These are phyloP conservation scores for Drosophila nr. perissopoda DNA, from an alignment of 2,888 invertebrate genomes.

Conservation along the genomic window DNA sequence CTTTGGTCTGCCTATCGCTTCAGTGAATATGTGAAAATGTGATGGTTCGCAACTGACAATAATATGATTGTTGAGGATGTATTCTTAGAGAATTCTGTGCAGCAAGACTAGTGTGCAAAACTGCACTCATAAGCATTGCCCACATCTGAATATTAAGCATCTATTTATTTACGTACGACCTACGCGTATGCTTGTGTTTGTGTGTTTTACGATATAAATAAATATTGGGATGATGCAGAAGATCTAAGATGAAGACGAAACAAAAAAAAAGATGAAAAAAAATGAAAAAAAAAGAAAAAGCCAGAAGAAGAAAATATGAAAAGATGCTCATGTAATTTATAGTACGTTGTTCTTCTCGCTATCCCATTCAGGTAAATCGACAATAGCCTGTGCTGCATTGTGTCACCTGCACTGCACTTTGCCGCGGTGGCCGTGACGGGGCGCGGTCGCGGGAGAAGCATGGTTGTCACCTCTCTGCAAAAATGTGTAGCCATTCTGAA, in stretches of 20 bases:
- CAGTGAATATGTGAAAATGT: background rate
- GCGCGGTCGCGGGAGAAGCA: background rate
- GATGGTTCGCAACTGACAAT: slow-evolving; percentile 33
- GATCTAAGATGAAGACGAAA: slow-evolving; percentile 10
- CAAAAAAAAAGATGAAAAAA: background rate
- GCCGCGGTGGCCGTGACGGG: background rate
- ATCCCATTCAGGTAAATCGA: slow-evolving; percentile 53
- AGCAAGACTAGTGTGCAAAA: slow-evolving; percentile 20
- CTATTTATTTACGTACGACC: slow-evolving; percentile 19
- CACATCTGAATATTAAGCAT: slow-evolving; percentile 17
- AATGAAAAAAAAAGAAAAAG: background rate
- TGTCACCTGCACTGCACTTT: slow-evolving; percentile 38
- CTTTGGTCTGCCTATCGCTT: background rate
- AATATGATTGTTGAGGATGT: slow-evolving; percentile 44
- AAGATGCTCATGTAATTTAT: slow-evolving; percentile 24
- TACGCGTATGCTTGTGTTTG: slow-evolving; percentile 9
- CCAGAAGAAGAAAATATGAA: slow-evolving; percentile 26
- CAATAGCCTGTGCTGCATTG: slow-evolving; percentile 39
- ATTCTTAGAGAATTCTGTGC: slow-evolving; percentile 12
- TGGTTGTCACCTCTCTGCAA: background rate
- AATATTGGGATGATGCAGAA: slow-evolving; percentile 14
- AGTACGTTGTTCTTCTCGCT: slow-evolving; percentile 42
- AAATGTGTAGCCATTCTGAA: slow-evolving; percentile 27
- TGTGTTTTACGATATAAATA: slow-evolving; percentile 40
- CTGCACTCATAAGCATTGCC: background rate